Base-by-base conservation (phyloP, 2,797 vertebrate species). In the Nasua narica region DNA sequence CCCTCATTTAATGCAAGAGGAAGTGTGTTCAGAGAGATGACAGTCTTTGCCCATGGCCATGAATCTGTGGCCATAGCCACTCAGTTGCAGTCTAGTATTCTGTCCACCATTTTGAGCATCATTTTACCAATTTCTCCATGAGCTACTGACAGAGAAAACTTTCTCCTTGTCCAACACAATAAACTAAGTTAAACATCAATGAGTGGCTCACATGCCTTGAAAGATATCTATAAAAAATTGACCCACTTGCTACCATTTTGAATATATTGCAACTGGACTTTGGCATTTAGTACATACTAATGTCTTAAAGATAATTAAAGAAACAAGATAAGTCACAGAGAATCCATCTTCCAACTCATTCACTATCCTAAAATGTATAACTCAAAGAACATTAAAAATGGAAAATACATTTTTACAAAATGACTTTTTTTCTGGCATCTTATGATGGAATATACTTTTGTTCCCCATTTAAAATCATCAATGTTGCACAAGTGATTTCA, bases 401-500 rank as follows among this genome's bases (percentile, higher is more conserved):
- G 23, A 83, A 94, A 93, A 32, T 9, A 19, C 0, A 46, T 46
- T 79, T 72, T 79, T 54, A 15, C 14, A 13, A 86, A 90, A 43
- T 43, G 43, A 67, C 11, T 3, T 32, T 90, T 79, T 76, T 87
- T 83, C n/a, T 95, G 87, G 94, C 40, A 62, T 86, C 29, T 70
- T 86, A 78, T n/a, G 46, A 83, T 62, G 27, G 27, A 87, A 87
- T 72, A 70, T 3, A 78, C 14, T 93, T 87, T 91, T 82, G 65
- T 69, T 90, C 81, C 88, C 67, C 77, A 76, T 72, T 90, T 62
- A 91, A 92, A 97, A 90, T 54, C 87, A 48, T 74, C 84, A 96
- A 2, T 13, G 87, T 87, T 27, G 74, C 74, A 91, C 76, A 91
- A 97, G 40, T 83, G 96, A 70, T 56, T 83, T 89, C 84, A 86